Evolutionary conservation across 2,888 invertebrate genomes (phyloP), one percentile per base, ranked within the genome.

Genomic region (Cerastoderma edule): DNA sequence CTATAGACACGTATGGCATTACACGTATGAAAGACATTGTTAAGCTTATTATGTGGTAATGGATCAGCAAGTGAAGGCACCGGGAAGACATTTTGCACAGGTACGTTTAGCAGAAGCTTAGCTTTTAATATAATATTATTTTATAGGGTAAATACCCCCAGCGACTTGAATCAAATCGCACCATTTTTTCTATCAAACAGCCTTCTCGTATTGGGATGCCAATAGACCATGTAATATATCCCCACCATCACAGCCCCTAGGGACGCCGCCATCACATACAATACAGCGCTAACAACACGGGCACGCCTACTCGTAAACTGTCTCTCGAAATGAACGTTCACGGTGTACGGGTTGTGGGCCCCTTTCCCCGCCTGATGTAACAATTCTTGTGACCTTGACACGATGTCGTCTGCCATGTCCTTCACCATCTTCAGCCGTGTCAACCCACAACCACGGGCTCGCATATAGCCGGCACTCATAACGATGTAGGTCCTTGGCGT

Each of bases 311-410:
- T 60, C 2, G 60, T 60, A 24, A 24, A 60, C 5, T 39, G 35
- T 13, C 39, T 39, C 22, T 60, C 60, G 39, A 39, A 60, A 35
- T 60, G 60, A 8, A 60, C 39, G 39, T 60, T 39, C 24, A 60
- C 60, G 3, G 60, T 60, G 39, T 60, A 60, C 1, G 60, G 60
- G 27, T 60, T 35, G 27, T 28, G 60, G 2, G 60, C 39, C 6
- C 60, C 35, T 39, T 33, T 32, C 27, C 60, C 60, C 4, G 60
- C 60, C 33, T 32, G 30, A 24, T 60, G 35, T 35, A 60, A 24
- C 35, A 60, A 27, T 39, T 60, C 60, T 24, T 60, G 60, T 60
- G 60, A 60, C 60, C 60, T 60, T 39, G 60, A 60, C 60, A 60
- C 33, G 13, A 60, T 10, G 27, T 60, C 60, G 10, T 60, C 60